Evolutionary conservation across 1,140 invertebrate genomes (phyloP).

Genomic region (Brachionus plicatilis): DNA sequence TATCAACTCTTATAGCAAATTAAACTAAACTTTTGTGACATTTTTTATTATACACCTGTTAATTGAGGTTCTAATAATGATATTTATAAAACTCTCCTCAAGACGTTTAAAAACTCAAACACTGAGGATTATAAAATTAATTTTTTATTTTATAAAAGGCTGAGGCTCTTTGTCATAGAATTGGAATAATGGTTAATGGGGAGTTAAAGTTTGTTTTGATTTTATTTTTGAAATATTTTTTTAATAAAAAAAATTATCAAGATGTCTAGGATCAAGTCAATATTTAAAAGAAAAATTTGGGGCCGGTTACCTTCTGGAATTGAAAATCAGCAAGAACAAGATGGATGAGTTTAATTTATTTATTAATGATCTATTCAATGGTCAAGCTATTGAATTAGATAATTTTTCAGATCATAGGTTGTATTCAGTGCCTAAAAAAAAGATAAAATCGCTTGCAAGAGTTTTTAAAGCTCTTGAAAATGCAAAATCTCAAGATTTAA

Average conservation of each 20-base stretch:
- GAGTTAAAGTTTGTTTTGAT: conserved; percentile 45
- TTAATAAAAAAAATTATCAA: conserved; percentile 43
- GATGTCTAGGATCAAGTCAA: conserved; percentile 57
- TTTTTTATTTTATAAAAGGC: conserved; percentile 42
- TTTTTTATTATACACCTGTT: too few species aligned
- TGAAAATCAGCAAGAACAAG: conserved; percentile 43
- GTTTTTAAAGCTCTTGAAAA: conserved; percentile 55
- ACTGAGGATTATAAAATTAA: not conserved
- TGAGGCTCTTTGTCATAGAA: conserved; percentile 57
- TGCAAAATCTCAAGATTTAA: conserved; percentile 47
- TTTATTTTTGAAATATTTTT: not conserved
- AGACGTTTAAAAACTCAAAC: too few species aligned
- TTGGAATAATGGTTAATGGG: conserved; percentile 60
- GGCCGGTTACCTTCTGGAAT: conserved; percentile 48
- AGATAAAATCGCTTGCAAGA: conserved; percentile 63
- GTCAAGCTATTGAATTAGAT: conserved; percentile 68
- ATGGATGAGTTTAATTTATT: conserved; percentile 43
- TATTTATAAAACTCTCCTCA: too few species aligned
- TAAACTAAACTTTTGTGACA: too few species aligned
- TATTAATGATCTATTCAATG: conserved; percentile 64
- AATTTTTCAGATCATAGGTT: conserved; percentile 72
- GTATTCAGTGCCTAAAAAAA: conserved; percentile 70
- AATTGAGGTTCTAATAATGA: too few species aligned
- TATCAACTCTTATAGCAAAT: too few species aligned
- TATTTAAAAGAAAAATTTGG: conserved; percentile 58